These are phyloP conservation scores for Pipistrellus pipistrellus DNA, from an alignment of 2,797 vertebrate species.

Conservation along the genomic window DNA sequence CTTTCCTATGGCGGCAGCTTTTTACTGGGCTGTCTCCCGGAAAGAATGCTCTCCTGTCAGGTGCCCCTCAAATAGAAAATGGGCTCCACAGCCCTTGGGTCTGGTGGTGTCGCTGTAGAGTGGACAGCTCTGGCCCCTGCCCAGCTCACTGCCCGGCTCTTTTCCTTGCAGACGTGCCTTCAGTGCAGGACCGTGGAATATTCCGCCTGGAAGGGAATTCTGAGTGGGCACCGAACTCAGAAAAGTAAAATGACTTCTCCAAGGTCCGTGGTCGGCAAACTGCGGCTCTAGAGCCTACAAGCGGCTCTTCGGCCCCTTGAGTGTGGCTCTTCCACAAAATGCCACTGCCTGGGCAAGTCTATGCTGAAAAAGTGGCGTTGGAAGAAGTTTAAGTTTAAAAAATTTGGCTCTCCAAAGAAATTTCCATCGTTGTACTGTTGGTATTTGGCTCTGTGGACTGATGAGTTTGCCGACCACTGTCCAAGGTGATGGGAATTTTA, in stretches of 20 bases:
- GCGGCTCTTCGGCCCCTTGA: too few species aligned
- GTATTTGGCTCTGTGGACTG: too few species aligned
- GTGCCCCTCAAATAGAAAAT: background rate
- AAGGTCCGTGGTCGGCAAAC: background rate
- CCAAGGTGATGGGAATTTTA: background rate
- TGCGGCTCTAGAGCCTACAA: too few species aligned
- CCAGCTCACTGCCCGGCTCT: background rate
- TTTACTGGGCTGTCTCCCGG: background rate
- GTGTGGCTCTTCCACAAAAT: too few species aligned
- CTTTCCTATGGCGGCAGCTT: background rate
- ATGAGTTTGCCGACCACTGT: background rate
- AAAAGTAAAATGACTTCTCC: conserved; percentile 9
- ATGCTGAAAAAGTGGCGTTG: too few species aligned
- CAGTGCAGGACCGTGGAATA: too few species aligned
- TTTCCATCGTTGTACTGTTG: too few species aligned
- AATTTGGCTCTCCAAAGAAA: too few species aligned
- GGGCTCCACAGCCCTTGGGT: background rate
- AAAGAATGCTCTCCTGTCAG: background rate
- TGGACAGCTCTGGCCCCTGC: too few species aligned
- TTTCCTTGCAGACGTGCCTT: background rate
- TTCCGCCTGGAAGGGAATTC: background rate
- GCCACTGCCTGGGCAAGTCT: too few species aligned
- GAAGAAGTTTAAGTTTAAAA: too few species aligned
- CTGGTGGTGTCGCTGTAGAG: background rate
- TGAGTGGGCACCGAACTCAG: background rate